Percentiles rank a stretch among this genome's conserved stretches.
Evolutionary conservation across 2,113 vertebrate genomes (phyloP).

Genomic region (Hyperopisus bebe): DNA sequence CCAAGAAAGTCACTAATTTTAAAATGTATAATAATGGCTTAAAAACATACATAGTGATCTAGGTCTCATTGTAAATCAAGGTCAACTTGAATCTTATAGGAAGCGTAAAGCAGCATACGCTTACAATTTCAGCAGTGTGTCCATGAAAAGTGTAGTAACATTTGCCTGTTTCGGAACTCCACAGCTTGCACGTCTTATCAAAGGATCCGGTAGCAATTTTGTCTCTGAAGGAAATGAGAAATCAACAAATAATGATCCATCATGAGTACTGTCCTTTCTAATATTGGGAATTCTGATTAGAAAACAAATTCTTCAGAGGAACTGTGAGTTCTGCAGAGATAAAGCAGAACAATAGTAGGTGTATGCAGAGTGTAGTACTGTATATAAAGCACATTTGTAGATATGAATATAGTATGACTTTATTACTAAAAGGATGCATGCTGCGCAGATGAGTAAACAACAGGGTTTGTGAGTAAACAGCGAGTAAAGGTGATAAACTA

Average conservation of each 20-base stretch:
- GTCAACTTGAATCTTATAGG: background rate
- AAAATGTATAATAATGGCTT: background rate
- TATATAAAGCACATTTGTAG: background rate
- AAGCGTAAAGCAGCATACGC: slow-evolving; percentile 38
- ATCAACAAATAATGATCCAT: background rate
- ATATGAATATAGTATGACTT: background rate
- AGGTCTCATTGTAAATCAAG: background rate
- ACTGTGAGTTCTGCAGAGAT: background rate
- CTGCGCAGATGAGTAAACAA: background rate
- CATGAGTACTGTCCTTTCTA: background rate
- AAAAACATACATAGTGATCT: background rate
- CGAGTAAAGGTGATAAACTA: background rate
- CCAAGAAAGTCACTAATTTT: background rate
- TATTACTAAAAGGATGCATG: background rate
- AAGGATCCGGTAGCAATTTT: slow-evolving; percentile 96
- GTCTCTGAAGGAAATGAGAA: slow-evolving; percentile 60
- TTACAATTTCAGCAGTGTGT: slow-evolving; percentile 86
- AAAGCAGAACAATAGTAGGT: background rate
- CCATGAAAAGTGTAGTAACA: slow-evolving; percentile 85
- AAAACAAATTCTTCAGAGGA: background rate
- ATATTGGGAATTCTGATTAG: background rate
- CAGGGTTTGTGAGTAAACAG: background rate
- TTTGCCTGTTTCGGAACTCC: slow-evolving; percentile 82
- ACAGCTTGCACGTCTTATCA: slow-evolving; percentile 90
- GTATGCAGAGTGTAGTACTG: background rate